Evolutionary conservation across 2,113 vertebrate species (phyloP).

Genomic region (Salvelinus sp.): DNA sequence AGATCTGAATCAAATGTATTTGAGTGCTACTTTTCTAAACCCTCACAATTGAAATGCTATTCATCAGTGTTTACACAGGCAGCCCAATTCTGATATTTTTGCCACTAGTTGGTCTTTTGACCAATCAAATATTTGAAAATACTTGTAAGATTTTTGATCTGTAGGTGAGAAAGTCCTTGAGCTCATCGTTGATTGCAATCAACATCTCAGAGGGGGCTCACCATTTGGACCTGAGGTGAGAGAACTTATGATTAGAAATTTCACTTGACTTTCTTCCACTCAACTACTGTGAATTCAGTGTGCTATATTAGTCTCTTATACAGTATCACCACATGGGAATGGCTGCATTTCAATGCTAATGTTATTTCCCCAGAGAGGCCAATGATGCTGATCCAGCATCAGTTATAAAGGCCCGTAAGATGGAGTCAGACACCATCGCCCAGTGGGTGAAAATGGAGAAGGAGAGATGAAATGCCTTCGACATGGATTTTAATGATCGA

Average conservation of each 20-base stretch:
- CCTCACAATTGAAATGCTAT: background rate
- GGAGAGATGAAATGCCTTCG: conserved; percentile 1
- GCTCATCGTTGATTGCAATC: conserved; percentile 77
- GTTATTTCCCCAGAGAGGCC: conserved; percentile 65
- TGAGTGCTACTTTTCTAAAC: too few relatives aligned
- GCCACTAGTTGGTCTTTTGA: too few relatives aligned
- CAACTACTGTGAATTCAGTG: background rate
- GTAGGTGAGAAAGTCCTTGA: conserved; percentile 81
- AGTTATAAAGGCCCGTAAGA: conserved; percentile 70
- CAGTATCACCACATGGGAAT: background rate
- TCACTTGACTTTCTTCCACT: background rate
- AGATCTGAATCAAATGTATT: conserved; percentile 33
- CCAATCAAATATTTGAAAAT: too few relatives aligned
- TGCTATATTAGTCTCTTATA: background rate
- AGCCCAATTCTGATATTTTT: too few relatives aligned
- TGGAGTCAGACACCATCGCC: conserved; percentile 75
- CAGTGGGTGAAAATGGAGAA: conserved; percentile 78
- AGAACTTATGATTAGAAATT: too few relatives aligned
- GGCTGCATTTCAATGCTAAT: background rate
- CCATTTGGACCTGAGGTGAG: conserved; percentile 89
- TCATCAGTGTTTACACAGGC: too few relatives aligned
- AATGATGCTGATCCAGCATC: conserved; percentile 80
- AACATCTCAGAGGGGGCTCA: conserved; percentile 84
- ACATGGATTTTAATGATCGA: conserved; percentile 15
- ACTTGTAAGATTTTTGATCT: conserved; percentile 8